Percentiles rank a stretch among this genome's conserved stretches.
phyloP scores from a whole-genome alignment of 2,888 invertebrate genomes.

The Conus canariensis region DNA sequence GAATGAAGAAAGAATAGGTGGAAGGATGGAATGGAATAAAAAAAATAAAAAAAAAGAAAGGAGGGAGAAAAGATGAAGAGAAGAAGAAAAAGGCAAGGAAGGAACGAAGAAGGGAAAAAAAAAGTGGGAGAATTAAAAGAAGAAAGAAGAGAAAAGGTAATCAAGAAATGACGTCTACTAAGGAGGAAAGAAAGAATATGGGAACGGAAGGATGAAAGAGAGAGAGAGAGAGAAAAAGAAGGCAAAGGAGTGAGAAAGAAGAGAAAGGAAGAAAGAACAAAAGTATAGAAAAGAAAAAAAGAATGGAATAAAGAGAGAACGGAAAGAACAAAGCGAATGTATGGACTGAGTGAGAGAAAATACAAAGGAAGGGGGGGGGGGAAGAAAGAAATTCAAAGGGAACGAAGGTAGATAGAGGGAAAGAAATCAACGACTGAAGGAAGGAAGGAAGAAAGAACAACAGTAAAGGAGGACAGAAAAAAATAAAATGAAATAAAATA shows the following conservation, averaged over 20 bases:
- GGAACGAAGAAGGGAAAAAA: not conserved
- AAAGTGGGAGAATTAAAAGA: not conserved
- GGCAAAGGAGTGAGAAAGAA: not conserved
- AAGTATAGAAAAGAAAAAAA: not conserved
- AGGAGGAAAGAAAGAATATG: not conserved
- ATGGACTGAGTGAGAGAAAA: not conserved
- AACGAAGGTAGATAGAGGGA: not conserved
- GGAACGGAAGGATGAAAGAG: not conserved
- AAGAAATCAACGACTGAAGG: not conserved
- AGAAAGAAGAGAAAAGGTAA: not conserved
- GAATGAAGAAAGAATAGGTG: too few species aligned
- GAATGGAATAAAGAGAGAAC: not conserved
- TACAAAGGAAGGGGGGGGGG: not conserved
- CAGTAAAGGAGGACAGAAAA: not conserved
- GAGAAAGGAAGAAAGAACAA: not conserved
- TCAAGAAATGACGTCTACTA: not conserved
- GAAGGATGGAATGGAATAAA: too few species aligned
- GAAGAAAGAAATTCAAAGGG: not conserved
- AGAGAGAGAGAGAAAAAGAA: not conserved
- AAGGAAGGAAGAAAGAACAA: not conserved
- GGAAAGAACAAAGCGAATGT: not conserved
- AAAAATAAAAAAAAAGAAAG: too few species aligned
- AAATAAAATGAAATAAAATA: not conserved
- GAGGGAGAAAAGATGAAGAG: not conserved
- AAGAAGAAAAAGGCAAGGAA: not conserved